Evolutionary conservation across 2,888 invertebrate genomes (phyloP).

Genomic region (Rhyacophila evoluta): DNA sequence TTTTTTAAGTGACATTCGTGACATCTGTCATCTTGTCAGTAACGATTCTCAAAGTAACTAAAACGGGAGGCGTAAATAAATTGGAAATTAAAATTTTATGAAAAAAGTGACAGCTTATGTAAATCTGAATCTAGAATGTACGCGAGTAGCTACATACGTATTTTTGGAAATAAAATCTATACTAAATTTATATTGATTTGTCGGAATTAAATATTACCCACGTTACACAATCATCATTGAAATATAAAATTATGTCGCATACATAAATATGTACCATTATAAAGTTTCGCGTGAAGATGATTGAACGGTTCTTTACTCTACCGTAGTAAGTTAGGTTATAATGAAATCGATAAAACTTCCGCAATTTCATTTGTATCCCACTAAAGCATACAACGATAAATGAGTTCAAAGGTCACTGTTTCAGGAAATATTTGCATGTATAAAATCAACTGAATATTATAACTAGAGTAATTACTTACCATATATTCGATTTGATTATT

Average conservation of each 20-base stretch:
- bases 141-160: not conserved
- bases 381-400: conserved; percentile 29
- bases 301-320: not conserved
- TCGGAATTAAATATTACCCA: not conserved
- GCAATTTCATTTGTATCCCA: conserved; percentile 63
- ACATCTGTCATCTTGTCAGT: too few species aligned
- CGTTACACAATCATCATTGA: not conserved
- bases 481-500: not conserved
- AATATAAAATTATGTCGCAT: not conserved
- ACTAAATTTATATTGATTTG: not conserved
- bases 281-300: not conserved
- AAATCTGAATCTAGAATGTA: not conserved
- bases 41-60: too few species aligned
- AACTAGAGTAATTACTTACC: not conserved
- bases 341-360: conserved; percentile 72
- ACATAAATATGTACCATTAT: not conserved
- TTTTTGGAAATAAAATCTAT: conserved; percentile 11
- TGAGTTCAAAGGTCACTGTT: conserved; percentile 34
- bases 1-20: too few species aligned
- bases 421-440: not conserved
- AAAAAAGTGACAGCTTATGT: conserved; percentile 10
- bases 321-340: conserved; percentile 58
- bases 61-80: too few species aligned
- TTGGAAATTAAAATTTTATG: too few species aligned
- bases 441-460: not conserved